A percentile compares a stretch with the other conserved stretches of the same genome.
Evolutionary conservation across 2,113 vertebrate species (phyloP).

Genomic region (Xenopus borealis): DNA sequence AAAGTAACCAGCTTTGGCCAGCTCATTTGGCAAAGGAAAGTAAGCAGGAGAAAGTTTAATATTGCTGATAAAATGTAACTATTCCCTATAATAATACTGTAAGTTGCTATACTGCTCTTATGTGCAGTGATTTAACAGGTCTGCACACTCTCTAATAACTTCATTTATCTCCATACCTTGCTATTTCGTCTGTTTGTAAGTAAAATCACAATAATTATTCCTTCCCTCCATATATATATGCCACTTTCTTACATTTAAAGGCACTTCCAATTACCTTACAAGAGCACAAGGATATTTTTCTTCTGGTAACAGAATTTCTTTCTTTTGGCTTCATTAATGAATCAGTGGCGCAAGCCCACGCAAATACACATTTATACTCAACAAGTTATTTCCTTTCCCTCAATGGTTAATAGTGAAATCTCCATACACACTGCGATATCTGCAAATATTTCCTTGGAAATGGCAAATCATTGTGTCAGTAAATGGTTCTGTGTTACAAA

Average conservation of each 20-base stretch:
- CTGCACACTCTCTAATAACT: not conserved
- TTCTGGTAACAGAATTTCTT: too few species aligned
- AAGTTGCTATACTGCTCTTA: not conserved
- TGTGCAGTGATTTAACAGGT: not conserved
- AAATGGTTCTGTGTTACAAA: too few species aligned
- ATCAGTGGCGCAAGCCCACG: too few species aligned
- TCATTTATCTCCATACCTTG: not conserved
- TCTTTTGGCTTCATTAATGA: too few species aligned
- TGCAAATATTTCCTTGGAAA: not conserved
- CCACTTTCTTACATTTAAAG: not conserved
- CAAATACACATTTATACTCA: too few species aligned
- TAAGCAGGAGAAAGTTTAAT: too few species aligned
- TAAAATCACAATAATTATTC: not conserved
- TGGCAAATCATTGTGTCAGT: not conserved
- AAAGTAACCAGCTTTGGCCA: too few species aligned
- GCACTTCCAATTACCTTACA: not conserved
- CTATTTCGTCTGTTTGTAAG: not conserved
- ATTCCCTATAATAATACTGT: not conserved
- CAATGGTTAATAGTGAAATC: not conserved
- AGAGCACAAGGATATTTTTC: not conserved
- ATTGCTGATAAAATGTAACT: not conserved
- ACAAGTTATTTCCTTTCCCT: not conserved
- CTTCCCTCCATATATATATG: not conserved
- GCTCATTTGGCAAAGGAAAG: too few species aligned
- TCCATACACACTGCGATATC: not conserved